phyloP scores from a whole-genome alignment of 2,888 invertebrate species.

The Omphaloscelis lunosa region DNA sequence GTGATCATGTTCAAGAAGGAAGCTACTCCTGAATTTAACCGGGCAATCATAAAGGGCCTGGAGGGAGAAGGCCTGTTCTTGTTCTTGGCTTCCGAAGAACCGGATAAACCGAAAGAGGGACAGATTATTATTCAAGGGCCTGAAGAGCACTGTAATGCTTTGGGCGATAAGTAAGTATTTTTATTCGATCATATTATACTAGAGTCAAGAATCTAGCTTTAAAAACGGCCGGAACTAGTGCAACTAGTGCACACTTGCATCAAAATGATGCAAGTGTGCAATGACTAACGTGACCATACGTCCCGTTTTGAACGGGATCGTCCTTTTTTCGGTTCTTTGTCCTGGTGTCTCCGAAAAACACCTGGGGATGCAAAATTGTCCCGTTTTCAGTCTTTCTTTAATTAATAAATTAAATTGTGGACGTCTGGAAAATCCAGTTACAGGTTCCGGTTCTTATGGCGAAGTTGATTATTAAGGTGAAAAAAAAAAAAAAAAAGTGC shows the following conservation, averaged over 20 bases:
- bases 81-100: conserved; percentile 93
- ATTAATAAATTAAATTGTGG: too few species aligned
- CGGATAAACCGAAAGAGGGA: conserved; percentile 90
- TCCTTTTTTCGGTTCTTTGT: too few species aligned
- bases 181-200: background rate
- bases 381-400: too few species aligned
- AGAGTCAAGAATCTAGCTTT: background rate
- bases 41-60: conserved; percentile 92
- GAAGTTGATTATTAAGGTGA: too few species aligned
- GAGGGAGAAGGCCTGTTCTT: conserved; percentile 91
- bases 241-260: too few species aligned
- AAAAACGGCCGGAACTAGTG: background rate
- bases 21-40: conserved; percentile 95
- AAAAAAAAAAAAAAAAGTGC: too few species aligned
- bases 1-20: conserved; percentile 92
- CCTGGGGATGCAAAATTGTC: too few species aligned
- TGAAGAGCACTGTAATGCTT: conserved; percentile 87
- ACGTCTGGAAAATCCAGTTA: too few species aligned
- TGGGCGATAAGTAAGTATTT: conserved; percentile 91
- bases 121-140: conserved; percentile 91
- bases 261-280: background rate
- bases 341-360: too few species aligned
- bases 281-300: background rate
- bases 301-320: too few species aligned
- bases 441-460: too few species aligned